These are phyloP conservation scores for Rhynchophorus ferrugineus DNA, from an alignment of 1,140 invertebrate species.

Conservation along the genomic window DNA sequence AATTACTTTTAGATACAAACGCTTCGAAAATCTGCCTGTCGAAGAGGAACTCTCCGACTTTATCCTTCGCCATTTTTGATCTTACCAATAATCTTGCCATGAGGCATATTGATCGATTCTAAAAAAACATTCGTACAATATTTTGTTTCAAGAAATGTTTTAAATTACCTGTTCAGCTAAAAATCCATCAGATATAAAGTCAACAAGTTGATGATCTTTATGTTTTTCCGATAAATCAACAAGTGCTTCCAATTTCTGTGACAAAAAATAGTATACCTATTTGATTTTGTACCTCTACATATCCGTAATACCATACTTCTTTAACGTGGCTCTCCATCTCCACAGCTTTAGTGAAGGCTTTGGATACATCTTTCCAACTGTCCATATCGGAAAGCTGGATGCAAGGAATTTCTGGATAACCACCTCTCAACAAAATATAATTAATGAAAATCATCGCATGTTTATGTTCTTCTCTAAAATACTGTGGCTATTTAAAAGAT, in stretches of 20 bases:
- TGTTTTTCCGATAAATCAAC: conserved; percentile 54
- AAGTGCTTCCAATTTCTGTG: conserved; percentile 44
- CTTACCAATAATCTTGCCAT: conserved; percentile 22
- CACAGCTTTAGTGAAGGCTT: conserved; percentile 61
- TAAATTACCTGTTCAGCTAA: conserved; percentile 68
- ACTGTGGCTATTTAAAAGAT: neutral
- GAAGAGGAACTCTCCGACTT: conserved; percentile 30
- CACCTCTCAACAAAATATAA: conserved; percentile 77
- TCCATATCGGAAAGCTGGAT: conserved; percentile 50
- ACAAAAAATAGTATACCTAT: conserved; percentile 12
- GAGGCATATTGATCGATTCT: conserved; percentile 31
- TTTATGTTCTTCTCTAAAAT: conserved; percentile 57
- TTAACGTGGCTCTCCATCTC: conserved; percentile 71
- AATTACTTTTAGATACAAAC: conserved; percentile 21
- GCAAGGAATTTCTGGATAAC: conserved; percentile 48
- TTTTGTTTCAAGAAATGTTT: too few species aligned
- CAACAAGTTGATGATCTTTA: conserved; percentile 59
- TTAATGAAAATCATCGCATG: conserved; percentile 68
- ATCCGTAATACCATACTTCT: conserved; percentile 40
- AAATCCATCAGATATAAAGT: conserved; percentile 63
- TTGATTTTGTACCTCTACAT: neutral
- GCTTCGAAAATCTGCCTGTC: conserved; percentile 29
- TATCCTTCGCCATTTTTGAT: conserved; percentile 22
- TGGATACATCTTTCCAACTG: conserved; percentile 54
- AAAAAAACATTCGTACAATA: conserved; percentile 3